phyloP scores from a whole-genome alignment of 2,797 vertebrate species.

The Dryobates pubescens region DNA sequence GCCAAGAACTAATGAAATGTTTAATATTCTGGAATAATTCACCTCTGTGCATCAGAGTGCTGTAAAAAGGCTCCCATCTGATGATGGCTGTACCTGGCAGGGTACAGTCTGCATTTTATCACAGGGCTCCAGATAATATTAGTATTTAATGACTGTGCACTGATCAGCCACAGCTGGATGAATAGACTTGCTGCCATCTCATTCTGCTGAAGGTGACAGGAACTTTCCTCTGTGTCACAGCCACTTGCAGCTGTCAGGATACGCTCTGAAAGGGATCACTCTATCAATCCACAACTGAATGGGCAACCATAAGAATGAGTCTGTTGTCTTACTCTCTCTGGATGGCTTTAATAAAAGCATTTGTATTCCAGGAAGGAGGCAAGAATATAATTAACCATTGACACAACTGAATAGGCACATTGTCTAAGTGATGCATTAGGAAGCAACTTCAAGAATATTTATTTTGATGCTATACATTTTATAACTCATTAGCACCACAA shows the following conservation, averaged over 20 bases:
- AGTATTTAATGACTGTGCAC: conserved; percentile 52
- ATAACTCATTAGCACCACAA: conserved; percentile 69
- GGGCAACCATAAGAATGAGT: conserved; percentile 41
- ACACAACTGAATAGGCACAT: conserved; percentile 65
- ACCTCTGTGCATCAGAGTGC: neutral
- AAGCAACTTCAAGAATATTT: conserved; percentile 67
- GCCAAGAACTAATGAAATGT: conserved; percentile 28
- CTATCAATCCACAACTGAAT: conserved; percentile 44
- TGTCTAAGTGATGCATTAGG: conserved; percentile 64
- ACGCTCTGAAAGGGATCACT: conserved; percentile 52
- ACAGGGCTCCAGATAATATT: conserved; percentile 45
- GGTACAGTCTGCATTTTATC: neutral
- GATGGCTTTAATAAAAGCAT: conserved; percentile 58
- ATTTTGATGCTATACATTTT: conserved; percentile 56
- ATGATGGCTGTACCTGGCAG: neutral
- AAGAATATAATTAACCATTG: conserved; percentile 74
- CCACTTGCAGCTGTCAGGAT: conserved; percentile 60
- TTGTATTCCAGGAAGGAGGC: conserved; percentile 69
- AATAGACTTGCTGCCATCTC: conserved; percentile 48
- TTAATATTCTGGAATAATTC: conserved; percentile 53
- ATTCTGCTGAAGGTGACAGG: conserved; percentile 46
- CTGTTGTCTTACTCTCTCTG: conserved; percentile 58
- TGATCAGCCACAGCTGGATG: conserved; percentile 44
- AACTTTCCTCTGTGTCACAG: conserved; percentile 51
- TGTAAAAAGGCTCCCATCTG: conserved; percentile 35